Base-by-base conservation (phyloP, 2,113 vertebrate genomes). In the Cricetomys ansorgei region DNA sequence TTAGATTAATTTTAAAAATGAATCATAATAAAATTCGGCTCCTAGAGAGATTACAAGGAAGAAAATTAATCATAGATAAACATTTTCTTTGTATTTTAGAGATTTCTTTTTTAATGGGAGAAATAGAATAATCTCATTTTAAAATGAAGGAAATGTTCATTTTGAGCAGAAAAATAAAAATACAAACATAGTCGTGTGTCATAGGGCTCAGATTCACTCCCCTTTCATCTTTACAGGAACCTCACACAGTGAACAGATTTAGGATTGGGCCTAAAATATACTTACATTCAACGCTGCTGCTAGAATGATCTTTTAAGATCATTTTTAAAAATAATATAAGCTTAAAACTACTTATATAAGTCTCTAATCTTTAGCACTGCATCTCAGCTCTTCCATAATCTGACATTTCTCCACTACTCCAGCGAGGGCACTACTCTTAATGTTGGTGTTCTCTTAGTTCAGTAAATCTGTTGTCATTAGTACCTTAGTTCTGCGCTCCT, bases 161-260 rank as follows among this genome's bases (percentile, higher is more conserved):
- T 83, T 94, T 72, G 77, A 64, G 27, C 53, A 91, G 53, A 75
- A 93, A 96, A 86, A 89, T 75, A 77, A 96, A 89, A 92, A 85
- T 88, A 45, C 4, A 88, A 94, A 70, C 5, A 90, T 31, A 69
- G 40, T 53, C 83, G 87, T 79, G 27, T 87, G 43, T 50, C 17
- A 67, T 80, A 75, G n/a, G 45, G 8, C 11, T 48, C 89, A 4
- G 19, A 75, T 91, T 95, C 29, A 80, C 48, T 94, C 65, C 75
- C 7, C 31, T 31, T 95, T 94, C 37, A n/a, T 92, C 48, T 96
- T 91, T 75, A 65, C 72, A 90, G 29, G 37, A 12, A 92, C 76
- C 86, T 96, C 7, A 88, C 7, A 59, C 40, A 37, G 13, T 73
- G 81, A 91, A 85, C 34, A 65, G 80, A 92, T 95, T 94, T 95